phyloP scores from a whole-genome alignment of 2,888 invertebrate genomes.

The Scelioninae gen. 2 region DNA sequence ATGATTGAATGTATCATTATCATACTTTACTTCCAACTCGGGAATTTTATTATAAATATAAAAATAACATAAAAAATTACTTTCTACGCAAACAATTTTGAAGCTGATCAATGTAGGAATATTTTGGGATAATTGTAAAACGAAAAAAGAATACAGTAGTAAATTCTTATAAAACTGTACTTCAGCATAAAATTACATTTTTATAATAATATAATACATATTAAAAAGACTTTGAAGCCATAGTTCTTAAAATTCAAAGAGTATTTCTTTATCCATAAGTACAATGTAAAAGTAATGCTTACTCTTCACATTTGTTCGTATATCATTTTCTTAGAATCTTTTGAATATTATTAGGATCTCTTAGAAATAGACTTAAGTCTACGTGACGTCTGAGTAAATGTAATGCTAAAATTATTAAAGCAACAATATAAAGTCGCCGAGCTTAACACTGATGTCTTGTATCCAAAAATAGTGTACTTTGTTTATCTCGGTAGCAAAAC shows the following conservation, averaged over 20 bases:
- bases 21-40: too few species aligned
- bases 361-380: conserved; percentile 4
- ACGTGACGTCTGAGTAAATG: not conserved
- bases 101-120: too few species aligned
- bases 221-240: conserved; percentile 32
- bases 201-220: conserved; percentile 20
- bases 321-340: not conserved
- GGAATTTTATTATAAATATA: too few species aligned
- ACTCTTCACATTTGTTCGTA: not conserved
- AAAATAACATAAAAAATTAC: too few species aligned
- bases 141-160: too few species aligned
- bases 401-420: not conserved
- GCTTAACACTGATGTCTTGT: not conserved
- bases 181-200: conserved; percentile 56
- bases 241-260: conserved; percentile 14
- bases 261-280: conserved; percentile 29
- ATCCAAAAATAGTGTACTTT: not conserved
- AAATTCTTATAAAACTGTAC: conserved; percentile 57
- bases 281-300: conserved; percentile 24
- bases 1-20: too few species aligned
- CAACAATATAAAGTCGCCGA: not conserved
- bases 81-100: too few species aligned
- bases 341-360: not conserved
- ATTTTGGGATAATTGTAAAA: too few species aligned
- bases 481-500: conserved; percentile 34